Evolutionary conservation across 2,113 vertebrate genomes (phyloP).

Genomic region (Phylloscopus whistleri): DNA sequence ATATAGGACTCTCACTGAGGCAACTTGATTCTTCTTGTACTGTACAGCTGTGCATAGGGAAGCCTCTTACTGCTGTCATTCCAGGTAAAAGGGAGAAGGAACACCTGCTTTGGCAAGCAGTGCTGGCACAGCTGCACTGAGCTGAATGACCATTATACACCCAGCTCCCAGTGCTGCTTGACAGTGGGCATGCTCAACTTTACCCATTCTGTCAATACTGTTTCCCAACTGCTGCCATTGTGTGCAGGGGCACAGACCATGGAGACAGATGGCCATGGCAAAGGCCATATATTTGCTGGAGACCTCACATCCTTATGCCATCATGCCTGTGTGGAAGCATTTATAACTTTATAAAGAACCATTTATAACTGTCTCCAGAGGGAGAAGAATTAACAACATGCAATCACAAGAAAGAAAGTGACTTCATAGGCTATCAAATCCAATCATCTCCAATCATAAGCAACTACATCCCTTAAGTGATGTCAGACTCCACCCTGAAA

Average conservation of each 20-base stretch:
- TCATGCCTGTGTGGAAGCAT: not conserved
- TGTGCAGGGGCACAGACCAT: not conserved
- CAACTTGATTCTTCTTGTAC: accelerated
- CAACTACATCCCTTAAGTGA: not conserved
- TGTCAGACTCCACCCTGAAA: not conserved
- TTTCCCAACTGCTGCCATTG: not conserved
- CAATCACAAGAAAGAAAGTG: not conserved
- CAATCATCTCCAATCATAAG: not conserved
- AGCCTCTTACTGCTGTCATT: not conserved
- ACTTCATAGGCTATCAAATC: not conserved
- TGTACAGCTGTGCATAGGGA: not conserved
- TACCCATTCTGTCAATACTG: not conserved
- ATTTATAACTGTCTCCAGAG: not conserved
- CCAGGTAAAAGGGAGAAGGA: not conserved
- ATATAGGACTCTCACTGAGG: not conserved
- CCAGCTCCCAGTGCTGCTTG: not conserved
- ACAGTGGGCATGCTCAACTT: accelerated
- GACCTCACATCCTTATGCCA: not conserved
- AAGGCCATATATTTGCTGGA: not conserved
- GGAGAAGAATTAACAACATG: not conserved
- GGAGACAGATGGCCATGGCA: not conserved
- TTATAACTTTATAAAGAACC: not conserved
- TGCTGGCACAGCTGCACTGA: not conserved
- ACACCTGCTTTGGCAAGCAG: accelerated
- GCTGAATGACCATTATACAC: accelerated